Evolutionary conservation across 2,113 vertebrate species (phyloP).

Genomic region (human): GRCh38 chr14:92633001-92633500

Average conservation of each 20-base stretch:
- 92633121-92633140: neutral
- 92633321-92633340: neutral
- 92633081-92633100: neutral
- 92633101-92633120: neutral
- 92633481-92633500: neutral
- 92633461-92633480: too few relatives aligned
- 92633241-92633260: neutral
- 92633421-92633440: neutral
- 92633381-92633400: neutral
- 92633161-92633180: fast-evolving
- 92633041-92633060: neutral
- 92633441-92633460: neutral
- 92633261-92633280: neutral
- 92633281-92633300: neutral
- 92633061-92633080: neutral
- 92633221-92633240: neutral
- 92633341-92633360: constrained; percentile 41
- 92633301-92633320: neutral
- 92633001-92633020: fast-evolving
- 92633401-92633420: neutral
- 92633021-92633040: too few relatives aligned
- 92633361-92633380: neutral
- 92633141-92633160: too few relatives aligned
- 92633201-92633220: fast-evolving
- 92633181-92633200: neutral